Conservation (phyloP, 2,113 vertebrate species). For the Pycnonotus jocosus region DNA sequence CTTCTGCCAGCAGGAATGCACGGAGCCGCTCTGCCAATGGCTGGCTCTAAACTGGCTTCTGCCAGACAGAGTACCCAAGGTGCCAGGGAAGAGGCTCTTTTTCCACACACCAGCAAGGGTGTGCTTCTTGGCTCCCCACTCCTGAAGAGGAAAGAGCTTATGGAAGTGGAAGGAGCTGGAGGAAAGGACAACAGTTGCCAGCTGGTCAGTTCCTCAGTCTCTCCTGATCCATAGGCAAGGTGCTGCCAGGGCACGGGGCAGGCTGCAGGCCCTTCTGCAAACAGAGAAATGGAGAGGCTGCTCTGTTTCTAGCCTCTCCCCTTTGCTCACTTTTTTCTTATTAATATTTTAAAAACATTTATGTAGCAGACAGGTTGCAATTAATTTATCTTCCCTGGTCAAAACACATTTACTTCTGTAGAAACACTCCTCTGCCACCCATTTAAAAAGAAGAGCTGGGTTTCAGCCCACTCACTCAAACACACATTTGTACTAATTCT, state of each 20-base stretch:
- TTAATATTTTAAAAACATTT: conserved; percentile 9
- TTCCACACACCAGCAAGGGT: not conserved
- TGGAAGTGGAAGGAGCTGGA: not conserved
- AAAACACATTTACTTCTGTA: not conserved
- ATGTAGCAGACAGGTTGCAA: not conserved
- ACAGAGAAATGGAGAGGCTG: not conserved
- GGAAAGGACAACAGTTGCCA: not conserved
- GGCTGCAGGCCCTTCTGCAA: not conserved
- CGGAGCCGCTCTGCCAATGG: not conserved
- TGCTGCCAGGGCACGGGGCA: not conserved
- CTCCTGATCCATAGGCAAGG: not conserved
- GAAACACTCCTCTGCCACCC: not conserved
- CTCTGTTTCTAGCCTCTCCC: not conserved
- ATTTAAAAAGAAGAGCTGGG: not conserved
- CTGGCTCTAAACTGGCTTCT: not conserved
- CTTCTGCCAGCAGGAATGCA: not conserved
- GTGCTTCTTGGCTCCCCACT: not conserved
- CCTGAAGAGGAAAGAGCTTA: not conserved
- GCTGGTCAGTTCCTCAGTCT: not conserved
- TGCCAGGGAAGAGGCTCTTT: not conserved
- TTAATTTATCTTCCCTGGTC: conserved; percentile 19
- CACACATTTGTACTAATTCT: not conserved
- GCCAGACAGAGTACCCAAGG: not conserved
- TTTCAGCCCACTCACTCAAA: not conserved
- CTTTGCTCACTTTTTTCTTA: not conserved